Base-by-base conservation (phyloP, 2,797 vertebrate genomes). In the Nannoperca obscura region DNA sequence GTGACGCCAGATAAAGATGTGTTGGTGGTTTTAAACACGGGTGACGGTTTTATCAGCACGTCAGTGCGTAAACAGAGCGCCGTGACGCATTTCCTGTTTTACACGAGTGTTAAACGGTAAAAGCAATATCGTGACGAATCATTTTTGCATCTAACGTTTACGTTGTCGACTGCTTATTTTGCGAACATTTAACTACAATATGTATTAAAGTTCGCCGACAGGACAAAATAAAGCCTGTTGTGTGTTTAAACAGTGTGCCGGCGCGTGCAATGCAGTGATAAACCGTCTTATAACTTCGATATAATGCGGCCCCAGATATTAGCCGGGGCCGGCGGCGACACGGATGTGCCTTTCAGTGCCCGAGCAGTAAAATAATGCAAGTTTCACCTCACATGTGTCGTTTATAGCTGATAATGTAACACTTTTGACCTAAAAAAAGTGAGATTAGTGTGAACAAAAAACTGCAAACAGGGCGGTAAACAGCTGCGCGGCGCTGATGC, bases 271-370 rank as follows among this genome's bases (percentile, higher is more conserved):
- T 3, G 20, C 20, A 15, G 9, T 9, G 1, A 12, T 4, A 61
- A 49, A 2, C 17, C 20, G 19, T 3, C 0, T 3, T 4, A 2
- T 22, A 22, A 64, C 40, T 76, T 49, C 1, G 20, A 27, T n/a
- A 32, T 46, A 64, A 55, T 1, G 19, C 4, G 1, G 0, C 0
- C 3, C 75, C 83, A 81, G 78, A 6, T 0, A 65, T 76, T 91
- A 92, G 81, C 67, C 82, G 9, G 80, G 63, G 60, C 87, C 83
- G 0, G 7, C 24, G 24, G 4, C 32, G 0, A 73, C 49, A 13
- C 60, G 57, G 52, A 72, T 52, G 32, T 57, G 20, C 30, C 0
- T 55, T 59, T 44, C 2, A 42, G 20, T 3, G 15, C 36, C 0
- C 3, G 7, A 34, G 12, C 11, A 62, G 17, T 11, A 36, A 1